These are phyloP conservation scores for Stichopus horrens DNA, from an alignment of 53 echinoderm and acorn worm genomes.

Conservation along the genomic window DNA sequence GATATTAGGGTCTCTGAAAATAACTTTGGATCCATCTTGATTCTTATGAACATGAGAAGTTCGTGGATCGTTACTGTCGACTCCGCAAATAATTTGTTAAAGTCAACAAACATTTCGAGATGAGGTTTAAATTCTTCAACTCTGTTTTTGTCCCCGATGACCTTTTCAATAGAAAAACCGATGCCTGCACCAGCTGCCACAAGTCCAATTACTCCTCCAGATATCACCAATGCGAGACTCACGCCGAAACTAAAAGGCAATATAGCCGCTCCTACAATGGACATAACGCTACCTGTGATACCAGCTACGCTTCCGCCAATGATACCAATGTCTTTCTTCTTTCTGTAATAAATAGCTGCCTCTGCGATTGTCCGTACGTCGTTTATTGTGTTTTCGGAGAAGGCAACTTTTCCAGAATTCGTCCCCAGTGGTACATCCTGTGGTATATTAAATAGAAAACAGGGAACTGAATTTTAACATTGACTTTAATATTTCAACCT, in stretches of 20 bases:
- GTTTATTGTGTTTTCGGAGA: not conserved
- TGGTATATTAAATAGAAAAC: too few species aligned
- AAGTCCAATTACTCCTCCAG: not conserved
- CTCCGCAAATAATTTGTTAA: not conserved
- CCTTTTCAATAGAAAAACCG: slow-evolving; percentile 6
- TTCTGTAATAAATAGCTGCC: not conserved
- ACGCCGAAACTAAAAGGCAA: not conserved
- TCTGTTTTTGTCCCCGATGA: not conserved
- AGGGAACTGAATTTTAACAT: too few species aligned
- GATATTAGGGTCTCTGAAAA: not conserved
- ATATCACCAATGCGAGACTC: not conserved
- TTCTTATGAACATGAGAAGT: not conserved
- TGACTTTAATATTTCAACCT: too few species aligned
- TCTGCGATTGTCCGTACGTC: not conserved
- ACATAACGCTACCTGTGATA: not conserved
- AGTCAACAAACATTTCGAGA: not conserved
- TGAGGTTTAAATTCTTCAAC: not conserved
- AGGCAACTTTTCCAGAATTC: not conserved
- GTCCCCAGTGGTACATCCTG: not conserved
- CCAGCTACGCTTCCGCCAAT: slow-evolving; percentile 12
- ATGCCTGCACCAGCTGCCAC: not conserved
- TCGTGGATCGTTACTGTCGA: not conserved
- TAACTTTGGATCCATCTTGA: not conserved
- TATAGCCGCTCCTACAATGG: not conserved
- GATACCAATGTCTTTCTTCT: slow-evolving; percentile 19